These are phyloP conservation scores for Caenorhabditis drosophilae DNA, from an alignment of 2,888 invertebrate genomes.

Conservation along the genomic window DNA sequence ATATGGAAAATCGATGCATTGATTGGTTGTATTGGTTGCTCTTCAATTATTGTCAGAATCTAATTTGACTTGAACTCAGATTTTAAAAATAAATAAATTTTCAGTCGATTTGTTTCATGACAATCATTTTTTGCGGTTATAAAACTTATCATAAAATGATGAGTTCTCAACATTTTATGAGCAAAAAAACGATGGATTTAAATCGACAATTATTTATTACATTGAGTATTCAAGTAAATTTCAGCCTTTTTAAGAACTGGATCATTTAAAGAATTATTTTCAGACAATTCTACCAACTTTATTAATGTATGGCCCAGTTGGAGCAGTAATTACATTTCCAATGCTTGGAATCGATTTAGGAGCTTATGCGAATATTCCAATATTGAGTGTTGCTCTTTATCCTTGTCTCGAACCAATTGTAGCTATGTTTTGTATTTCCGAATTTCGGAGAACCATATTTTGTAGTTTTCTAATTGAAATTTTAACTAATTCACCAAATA, in stretches of 20 bases:
- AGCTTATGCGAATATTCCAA: conserved; percentile 16
- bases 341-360: conserved; percentile 14
- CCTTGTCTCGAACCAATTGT: conserved; percentile 23
- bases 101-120: conserved; percentile 9
- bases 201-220: conserved; percentile 14
- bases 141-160: conserved; percentile 23
- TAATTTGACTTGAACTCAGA: too few species aligned
- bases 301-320: conserved; percentile 24
- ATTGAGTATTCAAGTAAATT: conserved; percentile 13
- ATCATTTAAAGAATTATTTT: too few species aligned
- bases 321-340: conserved; percentile 12
- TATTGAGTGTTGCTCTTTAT: conserved; percentile 10
- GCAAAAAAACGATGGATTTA: conserved; percentile 13
- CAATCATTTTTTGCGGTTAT: conserved; percentile 10
- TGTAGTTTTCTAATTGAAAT: too few species aligned
- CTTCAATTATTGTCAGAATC: too few species aligned
- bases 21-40: too few species aligned
- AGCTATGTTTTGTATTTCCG: conserved; percentile 20
- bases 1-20: too few species aligned
- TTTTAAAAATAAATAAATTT: too few species aligned
- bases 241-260: neutral
- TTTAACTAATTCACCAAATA: too few species aligned
- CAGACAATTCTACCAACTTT: conserved; percentile 20
- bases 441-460: conserved; percentile 24
- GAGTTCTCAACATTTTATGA: conserved; percentile 9